These are phyloP conservation scores for Pterostichus madidus DNA, from an alignment of 2,888 invertebrate genomes.

Conservation along the genomic window DNA sequence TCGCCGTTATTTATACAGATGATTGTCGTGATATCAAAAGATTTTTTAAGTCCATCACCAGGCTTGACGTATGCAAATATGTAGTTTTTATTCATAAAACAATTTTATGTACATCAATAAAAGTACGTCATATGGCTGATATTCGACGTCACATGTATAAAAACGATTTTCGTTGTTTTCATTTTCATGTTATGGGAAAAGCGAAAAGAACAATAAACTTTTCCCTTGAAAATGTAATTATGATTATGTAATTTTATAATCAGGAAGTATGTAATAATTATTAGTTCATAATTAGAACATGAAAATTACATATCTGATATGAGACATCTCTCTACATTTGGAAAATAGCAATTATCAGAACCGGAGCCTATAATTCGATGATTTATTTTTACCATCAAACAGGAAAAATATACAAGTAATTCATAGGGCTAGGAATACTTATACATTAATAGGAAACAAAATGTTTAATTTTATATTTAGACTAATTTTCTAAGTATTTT, in stretches of 20 bases:
- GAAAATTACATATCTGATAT: constrained; percentile 4
- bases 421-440: not conserved
- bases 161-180: not conserved
- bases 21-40: constrained; percentile 14
- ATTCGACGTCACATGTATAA: constrained; percentile 10
- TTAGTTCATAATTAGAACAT: constrained; percentile 13
- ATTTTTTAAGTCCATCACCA: constrained; percentile 24
- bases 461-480: too few relatives aligned
- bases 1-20: constrained; percentile 22
- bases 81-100: not conserved
- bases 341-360: constrained; percentile 18
- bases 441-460: not conserved
- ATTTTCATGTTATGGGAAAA: constrained; percentile 2
- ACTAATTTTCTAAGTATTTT: too few relatives aligned
- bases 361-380: constrained; percentile 1
- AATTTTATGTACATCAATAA: not conserved
- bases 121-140: not conserved
- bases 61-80: not conserved
- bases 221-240: not conserved
- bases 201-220: constrained; percentile 27
- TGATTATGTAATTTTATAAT: not conserved
- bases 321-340: not conserved
- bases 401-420: not conserved
- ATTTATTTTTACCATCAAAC: not conserved
- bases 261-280: not conserved